Evolutionary conservation across 1,140 invertebrate species (phyloP).

Genomic region (Drosophila nigrodunni): DNA sequence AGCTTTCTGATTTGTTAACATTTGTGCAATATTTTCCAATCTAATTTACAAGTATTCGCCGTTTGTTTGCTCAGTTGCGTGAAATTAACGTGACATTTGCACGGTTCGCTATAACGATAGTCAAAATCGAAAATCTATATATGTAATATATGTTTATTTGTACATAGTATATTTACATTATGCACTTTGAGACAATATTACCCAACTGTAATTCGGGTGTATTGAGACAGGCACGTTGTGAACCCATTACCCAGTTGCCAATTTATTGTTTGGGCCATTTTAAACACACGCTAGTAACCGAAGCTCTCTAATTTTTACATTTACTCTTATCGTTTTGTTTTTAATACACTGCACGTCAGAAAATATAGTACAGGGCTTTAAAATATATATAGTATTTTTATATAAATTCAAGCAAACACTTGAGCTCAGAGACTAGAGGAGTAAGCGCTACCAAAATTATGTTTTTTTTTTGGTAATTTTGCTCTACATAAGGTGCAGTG

Average conservation of each 20-base stretch:
- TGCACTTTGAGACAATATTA: conserved; percentile 26
- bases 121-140: conserved; percentile 22
- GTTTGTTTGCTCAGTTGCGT: conserved; percentile 41
- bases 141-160: not conserved
- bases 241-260: conserved; percentile 7
- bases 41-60: conserved; percentile 60
- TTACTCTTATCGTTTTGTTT: not conserved
- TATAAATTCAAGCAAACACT: too few species aligned
- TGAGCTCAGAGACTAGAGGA: too few species aligned
- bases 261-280: conserved; percentile 16
- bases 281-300: not conserved
- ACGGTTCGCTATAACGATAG: conserved; percentile 9
- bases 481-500: too few species aligned
- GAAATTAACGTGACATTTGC: conserved; percentile 73
- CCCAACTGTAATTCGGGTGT: conserved; percentile 21
- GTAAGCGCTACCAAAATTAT: too few species aligned
- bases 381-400: too few species aligned
- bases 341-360: not conserved
- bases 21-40: conserved; percentile 74
- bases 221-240: conserved; percentile 31
- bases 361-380: too few species aligned
- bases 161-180: too few species aligned
- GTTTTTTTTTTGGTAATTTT: too few species aligned
- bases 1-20: conserved; percentile 62
- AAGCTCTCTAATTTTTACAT: not conserved